Percentiles rank a stretch among this genome's conserved stretches.
These are phyloP conservation scores for Chirona hameri DNA, from an alignment of 2,888 invertebrate genomes.

Conservation along the genomic window DNA sequence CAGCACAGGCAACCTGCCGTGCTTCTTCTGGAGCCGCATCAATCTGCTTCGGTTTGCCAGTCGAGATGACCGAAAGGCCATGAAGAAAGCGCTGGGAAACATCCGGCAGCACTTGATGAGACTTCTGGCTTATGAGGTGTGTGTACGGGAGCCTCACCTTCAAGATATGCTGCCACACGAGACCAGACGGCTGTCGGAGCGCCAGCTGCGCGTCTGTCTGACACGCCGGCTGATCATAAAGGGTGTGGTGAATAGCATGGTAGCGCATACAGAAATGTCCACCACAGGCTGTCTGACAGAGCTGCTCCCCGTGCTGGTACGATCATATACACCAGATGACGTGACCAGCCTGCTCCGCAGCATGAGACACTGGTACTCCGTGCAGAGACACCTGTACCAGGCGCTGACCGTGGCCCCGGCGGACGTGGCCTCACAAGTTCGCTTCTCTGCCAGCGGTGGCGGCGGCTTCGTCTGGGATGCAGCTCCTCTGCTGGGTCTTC, in stretches of 20 bases:
- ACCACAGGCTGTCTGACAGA: not conserved
- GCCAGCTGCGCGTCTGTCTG: not conserved
- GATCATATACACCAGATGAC: not conserved
- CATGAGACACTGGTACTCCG: not conserved
- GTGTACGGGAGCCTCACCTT: not conserved
- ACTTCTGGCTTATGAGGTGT: not conserved
- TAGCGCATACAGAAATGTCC: not conserved
- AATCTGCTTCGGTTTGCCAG: not conserved
- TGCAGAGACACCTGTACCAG: not conserved
- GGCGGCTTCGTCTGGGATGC: no score
- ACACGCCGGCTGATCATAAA: not conserved
- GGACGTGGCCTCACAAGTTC: no score
- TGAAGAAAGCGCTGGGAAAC: not conserved
- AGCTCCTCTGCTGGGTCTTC: no score
- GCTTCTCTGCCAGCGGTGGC: no score
- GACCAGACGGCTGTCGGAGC: not conserved
- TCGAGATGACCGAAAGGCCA: not conserved
- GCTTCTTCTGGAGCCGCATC: not conserved
- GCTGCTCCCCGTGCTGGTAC: not conserved
- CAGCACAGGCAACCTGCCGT: not conserved
- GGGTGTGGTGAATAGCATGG: not conserved
- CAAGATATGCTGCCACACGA: not conserved
- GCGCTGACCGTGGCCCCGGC: constrained; percentile 32
- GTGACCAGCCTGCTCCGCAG: not conserved
- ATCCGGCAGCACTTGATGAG: not conserved